phyloP scores from a whole-genome alignment of 1,140 invertebrate species.

The Diploscapter pachys region DNA sequence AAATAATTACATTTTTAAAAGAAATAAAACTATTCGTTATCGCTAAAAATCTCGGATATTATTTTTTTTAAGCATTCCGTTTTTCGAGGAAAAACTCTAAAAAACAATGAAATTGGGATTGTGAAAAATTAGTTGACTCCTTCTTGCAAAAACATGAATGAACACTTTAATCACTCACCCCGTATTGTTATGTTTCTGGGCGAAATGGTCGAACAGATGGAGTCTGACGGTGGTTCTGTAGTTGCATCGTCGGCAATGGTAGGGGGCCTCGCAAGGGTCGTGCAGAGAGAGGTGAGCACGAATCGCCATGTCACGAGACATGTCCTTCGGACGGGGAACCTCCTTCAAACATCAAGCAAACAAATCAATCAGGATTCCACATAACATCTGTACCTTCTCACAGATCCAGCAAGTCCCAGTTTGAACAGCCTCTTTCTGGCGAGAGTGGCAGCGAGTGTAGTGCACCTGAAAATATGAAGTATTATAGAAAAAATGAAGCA shows the following conservation, averaged over 20 bases:
- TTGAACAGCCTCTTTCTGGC: background rate
- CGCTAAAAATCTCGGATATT: no score
- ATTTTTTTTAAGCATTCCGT: no score
- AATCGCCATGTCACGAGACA: background rate
- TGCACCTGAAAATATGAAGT: background rate
- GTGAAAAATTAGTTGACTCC: no score
- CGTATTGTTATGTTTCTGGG: conserved; percentile 9
- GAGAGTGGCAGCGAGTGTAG: conserved; percentile 14
- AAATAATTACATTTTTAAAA: background rate
- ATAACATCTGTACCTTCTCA: conserved; percentile 19
- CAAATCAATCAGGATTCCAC: background rate
- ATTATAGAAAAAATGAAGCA: no score
- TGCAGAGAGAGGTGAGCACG: conserved; percentile 12
- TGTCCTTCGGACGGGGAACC: background rate
- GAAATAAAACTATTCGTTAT: conserved; percentile 12
- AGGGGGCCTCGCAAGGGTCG: conserved; percentile 20
- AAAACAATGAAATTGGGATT: no score
- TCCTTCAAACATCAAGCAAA: conserved; percentile 1
- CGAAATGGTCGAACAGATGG: conserved; percentile 24
- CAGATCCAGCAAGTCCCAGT: conserved; percentile 20
- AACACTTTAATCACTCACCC: background rate
- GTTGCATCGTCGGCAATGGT: conserved; percentile 24
- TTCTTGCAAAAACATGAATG: no score
- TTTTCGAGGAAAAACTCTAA: no score
- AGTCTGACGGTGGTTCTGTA: conserved; percentile 15